Conservation (phyloP, 2,888 invertebrate genomes). For the Ecdyonurus torrentis region DNA sequence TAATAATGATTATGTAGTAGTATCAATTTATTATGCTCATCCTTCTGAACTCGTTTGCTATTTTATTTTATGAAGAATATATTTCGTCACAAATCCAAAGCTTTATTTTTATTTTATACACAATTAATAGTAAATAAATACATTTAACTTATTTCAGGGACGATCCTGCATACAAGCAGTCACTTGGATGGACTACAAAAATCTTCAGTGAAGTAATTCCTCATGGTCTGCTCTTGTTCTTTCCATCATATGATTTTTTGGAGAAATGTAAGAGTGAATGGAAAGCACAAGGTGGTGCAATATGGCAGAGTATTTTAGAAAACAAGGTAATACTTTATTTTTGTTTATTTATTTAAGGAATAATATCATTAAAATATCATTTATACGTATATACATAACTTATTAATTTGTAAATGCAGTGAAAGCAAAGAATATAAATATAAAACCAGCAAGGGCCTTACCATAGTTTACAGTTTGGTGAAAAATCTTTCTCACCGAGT, state of each 20-base stretch:
- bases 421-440: too few species aligned
- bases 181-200: constrained; percentile 66
- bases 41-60: neutral
- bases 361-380: too few species aligned
- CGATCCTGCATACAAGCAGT: constrained; percentile 63
- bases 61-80: too few species aligned
- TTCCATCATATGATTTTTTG: constrained; percentile 92
- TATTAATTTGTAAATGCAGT: too few species aligned
- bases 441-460: too few species aligned
- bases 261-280: constrained; percentile 64
- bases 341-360: constrained; percentile 3
- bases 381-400: too few species aligned
- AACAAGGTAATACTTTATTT: constrained; percentile 30
- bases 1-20: neutral
- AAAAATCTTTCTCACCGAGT: too few species aligned
- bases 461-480: too few species aligned
- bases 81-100: too few species aligned
- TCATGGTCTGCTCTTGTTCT: constrained; percentile 86
- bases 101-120: too few species aligned
- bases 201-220: constrained; percentile 76
- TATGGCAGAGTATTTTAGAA: constrained; percentile 48
- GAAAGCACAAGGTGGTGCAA: constrained; percentile 66
- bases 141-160: too few species aligned
- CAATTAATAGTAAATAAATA: too few species aligned
- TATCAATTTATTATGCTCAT: neutral